Percentiles rank a stretch among this genome's conserved stretches.
Conservation (phyloP, 1,140 invertebrate species). For the Drosophila novamexicana region DNA sequence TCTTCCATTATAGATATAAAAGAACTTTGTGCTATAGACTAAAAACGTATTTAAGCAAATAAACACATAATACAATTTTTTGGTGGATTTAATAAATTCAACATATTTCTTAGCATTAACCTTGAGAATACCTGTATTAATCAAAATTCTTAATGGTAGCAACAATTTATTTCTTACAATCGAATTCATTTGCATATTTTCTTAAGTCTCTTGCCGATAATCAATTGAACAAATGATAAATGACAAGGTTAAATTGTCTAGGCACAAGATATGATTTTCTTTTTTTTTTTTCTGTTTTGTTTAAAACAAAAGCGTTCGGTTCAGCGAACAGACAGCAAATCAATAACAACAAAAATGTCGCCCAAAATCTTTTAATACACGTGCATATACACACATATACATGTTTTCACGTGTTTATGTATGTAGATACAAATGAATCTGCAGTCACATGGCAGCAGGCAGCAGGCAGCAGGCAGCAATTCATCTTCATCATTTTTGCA, state of each 20-base stretch:
- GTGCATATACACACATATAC: slow-evolving; percentile 18
- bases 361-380: slow-evolving; percentile 62
- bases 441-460: slow-evolving; percentile 36
- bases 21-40: no score
- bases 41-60: no score
- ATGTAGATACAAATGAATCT: slow-evolving; percentile 27
- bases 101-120: neutral
- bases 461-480: slow-evolving; percentile 59
- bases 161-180: slow-evolving; percentile 73
- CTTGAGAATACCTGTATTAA: slow-evolving; percentile 36
- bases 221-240: slow-evolving; percentile 73
- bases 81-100: neutral
- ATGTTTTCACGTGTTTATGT: neutral
- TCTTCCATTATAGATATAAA: no score
- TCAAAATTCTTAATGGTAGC: slow-evolving; percentile 14
- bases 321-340: slow-evolving; percentile 63
- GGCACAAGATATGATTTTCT: slow-evolving; percentile 34
- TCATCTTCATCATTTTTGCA: slow-evolving; percentile 80
- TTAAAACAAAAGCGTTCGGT: slow-evolving; percentile 57
- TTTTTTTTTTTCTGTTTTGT: slow-evolving; percentile 5
- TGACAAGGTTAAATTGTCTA: slow-evolving; percentile 52
- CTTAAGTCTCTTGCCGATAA: slow-evolving; percentile 23
- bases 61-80: no score
- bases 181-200: slow-evolving; percentile 48
- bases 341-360: slow-evolving; percentile 61